Evolutionary conservation across 64 coral and sea anemone species (phyloP).

Genomic region (Dendrophyllia cribrosa): DNA sequence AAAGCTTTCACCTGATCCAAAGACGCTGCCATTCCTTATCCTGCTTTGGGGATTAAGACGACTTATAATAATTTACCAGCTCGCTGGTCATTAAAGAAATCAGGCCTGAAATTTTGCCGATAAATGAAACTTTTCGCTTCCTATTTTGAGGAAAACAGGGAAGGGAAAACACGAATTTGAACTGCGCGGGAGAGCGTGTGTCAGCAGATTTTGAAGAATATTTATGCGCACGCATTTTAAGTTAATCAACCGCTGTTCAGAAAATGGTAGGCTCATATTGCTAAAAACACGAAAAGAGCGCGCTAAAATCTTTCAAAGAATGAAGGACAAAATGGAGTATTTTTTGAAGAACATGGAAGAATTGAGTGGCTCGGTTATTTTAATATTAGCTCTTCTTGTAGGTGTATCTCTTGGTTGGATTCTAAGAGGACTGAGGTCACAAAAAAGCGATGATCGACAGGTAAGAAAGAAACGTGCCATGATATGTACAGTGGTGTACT

Average conservation of each 20-base stretch:
- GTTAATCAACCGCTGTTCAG: not conserved
- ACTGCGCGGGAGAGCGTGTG: not conserved
- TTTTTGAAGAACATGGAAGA: not conserved
- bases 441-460: not conserved
- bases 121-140: not conserved
- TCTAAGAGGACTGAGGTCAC: conserved; percentile 1
- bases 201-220: not conserved
- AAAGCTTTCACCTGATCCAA: conserved; percentile 89
- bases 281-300: not conserved
- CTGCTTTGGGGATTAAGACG: not conserved
- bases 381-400: conserved; percentile 31
- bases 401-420: conserved; percentile 22
- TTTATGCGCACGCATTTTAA: not conserved
- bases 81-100: not conserved
- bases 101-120: not conserved
- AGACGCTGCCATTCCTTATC: conserved; percentile 3
- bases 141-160: not conserved
- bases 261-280: not conserved
- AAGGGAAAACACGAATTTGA: not conserved
- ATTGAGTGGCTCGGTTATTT: conserved; percentile 2
- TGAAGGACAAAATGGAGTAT: not conserved
- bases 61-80: not conserved
- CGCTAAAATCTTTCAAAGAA: not conserved
- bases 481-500: no score
- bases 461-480: not conserved